phyloP scores from a whole-genome alignment of 2,113 vertebrate species.

The Ellobius talpinus region DNA sequence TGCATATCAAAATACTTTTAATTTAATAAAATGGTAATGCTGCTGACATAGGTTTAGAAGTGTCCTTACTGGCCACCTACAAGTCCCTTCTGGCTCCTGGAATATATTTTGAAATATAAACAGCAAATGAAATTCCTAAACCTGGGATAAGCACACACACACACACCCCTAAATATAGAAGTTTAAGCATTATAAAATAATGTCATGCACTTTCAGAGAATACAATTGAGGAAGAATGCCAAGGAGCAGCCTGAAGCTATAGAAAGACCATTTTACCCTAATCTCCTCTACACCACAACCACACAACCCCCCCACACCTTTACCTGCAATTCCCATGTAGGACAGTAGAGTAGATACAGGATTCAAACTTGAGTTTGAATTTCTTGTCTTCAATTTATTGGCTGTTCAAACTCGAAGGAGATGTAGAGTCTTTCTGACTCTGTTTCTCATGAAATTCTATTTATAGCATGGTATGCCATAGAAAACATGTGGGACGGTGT shows the following conservation, averaged over 20 bases:
- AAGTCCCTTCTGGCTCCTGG: background rate
- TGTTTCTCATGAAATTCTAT: background rate
- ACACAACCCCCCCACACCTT: background rate
- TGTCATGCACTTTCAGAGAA: background rate
- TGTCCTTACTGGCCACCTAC: background rate
- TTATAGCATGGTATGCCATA: background rate
- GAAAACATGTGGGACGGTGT: background rate
- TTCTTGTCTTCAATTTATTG: background rate
- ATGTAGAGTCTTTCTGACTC: background rate
- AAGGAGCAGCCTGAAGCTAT: background rate
- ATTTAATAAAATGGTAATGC: background rate
- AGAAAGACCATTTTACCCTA: background rate
- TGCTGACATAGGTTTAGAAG: slow-evolving; percentile 2
- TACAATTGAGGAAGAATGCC: background rate
- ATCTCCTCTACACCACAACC: background rate
- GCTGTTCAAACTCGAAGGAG: background rate
- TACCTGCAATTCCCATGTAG: background rate
- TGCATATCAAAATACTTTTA: background rate
- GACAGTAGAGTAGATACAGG: background rate
- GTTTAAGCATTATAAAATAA: background rate
- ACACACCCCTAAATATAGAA: background rate
- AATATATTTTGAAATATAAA: slow-evolving; percentile 49
- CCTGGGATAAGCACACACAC: background rate
- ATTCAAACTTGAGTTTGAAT: background rate
- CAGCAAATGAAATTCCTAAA: background rate